Base-by-base conservation (phyloP, 2,888 invertebrate genomes). In the Machimus rusticus region DNA sequence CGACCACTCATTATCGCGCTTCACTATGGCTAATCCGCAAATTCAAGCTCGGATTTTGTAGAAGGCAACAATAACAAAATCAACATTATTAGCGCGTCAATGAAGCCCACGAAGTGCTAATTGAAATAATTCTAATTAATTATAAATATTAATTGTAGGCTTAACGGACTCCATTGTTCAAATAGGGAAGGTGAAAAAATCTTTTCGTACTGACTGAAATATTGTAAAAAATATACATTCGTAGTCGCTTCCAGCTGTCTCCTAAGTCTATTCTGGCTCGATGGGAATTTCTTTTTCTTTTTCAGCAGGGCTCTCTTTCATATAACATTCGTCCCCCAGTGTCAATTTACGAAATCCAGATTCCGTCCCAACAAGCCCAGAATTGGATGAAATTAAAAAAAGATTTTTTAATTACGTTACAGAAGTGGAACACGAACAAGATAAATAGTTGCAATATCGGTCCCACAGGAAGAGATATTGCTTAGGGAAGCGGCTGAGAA, bases 51-150 rank as follows among this genome's bases (percentile, higher is more conserved):
- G 85, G 85, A 74, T 85, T 74, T 66, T 74, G 74, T 74, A 85
- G 46, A 74, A 85, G 74, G 74, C 74, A 85, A 46, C 31, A 28
- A 79, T 23, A 28, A 79, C 46, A 74, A 46, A 85, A 57, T 74
- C 85, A 85, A 74, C 74, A 85, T 85, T 82, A 82, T 55, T 85
- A 85, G 85, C 57, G n/a, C 74, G 74, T 46, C 85, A 79, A 79
- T 79, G 39, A 39, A 37, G 14, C 34, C 34, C 34, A 76, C 9
- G 66, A 51, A n/a, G n/a, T 74, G 85, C 74, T 85, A 85, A 85
- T 85, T 85, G 85, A 85, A 51, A 85, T 85, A 85, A 85, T 85
- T 85, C 85, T 85, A 85, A 85, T 85, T 85, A 85, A 85, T 85
- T 85, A 85, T 85, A 74, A 85, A 43, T 85, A 85, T 85, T 74